Evolutionary conservation across 2,797 vertebrate species (phyloP).

Genomic region (Gymnothorax reevesii): DNA sequence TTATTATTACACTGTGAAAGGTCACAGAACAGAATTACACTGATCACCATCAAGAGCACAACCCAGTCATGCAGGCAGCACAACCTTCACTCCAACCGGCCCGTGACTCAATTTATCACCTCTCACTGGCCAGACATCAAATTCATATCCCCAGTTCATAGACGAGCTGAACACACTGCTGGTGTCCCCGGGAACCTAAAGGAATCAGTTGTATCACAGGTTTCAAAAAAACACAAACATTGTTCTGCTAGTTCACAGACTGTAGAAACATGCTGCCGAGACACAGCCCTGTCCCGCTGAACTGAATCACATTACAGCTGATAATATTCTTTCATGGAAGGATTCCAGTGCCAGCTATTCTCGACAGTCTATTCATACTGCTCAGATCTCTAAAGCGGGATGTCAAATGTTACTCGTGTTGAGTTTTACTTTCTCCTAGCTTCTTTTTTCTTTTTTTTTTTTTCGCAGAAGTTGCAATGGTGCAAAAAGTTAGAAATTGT

Average conservation of each 20-base stretch:
- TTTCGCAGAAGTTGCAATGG: neutral
- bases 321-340: neutral
- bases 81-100: neutral
- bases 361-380: neutral
- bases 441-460: neutral
- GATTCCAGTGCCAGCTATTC: neutral
- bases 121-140: neutral
- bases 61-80: neutral
- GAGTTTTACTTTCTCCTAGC: neutral
- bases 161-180: neutral
- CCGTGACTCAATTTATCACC: neutral
- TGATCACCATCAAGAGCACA: neutral
- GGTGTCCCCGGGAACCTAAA: neutral
- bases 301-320: neutral
- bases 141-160: neutral
- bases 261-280: neutral
- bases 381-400: neutral
- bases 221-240: neutral
- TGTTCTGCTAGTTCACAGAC: neutral
- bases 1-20: neutral
- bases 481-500: slow-evolving; percentile 1
- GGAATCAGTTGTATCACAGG: neutral
- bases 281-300: neutral
- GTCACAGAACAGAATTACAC: neutral
- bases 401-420: neutral